These are phyloP conservation scores for Oncorhynchus nerka DNA, from an alignment of 2,113 vertebrate genomes.

Conservation along the genomic window DNA sequence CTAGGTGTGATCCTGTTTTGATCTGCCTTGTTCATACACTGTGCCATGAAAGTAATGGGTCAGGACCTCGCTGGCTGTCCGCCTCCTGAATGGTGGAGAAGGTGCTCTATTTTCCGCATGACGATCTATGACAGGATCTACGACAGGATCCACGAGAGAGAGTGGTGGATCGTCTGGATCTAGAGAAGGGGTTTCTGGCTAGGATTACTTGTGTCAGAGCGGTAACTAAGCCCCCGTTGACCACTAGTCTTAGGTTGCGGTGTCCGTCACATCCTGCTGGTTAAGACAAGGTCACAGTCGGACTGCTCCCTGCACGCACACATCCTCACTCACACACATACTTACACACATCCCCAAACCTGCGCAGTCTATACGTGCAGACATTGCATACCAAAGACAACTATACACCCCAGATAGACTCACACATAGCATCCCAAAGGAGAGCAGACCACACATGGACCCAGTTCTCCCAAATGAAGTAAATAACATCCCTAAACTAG, in stretches of 20 bases:
- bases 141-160: neutral
- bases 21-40: slow-evolving; percentile 41
- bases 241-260: neutral
- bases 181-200: slow-evolving; percentile 26
- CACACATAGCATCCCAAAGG: too few species aligned
- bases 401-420: too few species aligned
- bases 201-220: slow-evolving; percentile 17
- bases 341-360: neutral
- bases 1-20: slow-evolving; percentile 38
- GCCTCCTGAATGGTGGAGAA: slow-evolving; percentile 45
- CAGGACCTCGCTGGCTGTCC: slow-evolving; percentile 4
- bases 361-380: neutral
- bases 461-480: too few species aligned
- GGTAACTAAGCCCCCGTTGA: neutral
- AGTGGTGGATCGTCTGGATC: slow-evolving; percentile 41
- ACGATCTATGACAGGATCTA: slow-evolving; percentile 35
- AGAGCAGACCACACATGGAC: too few species aligned
- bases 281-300: neutral
- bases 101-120: slow-evolving; percentile 46
- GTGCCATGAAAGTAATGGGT: slow-evolving; percentile 49
- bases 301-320: neutral
- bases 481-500: too few species aligned
- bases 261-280: neutral
- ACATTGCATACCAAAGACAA: neutral
- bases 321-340: neutral